A percentile compares a stretch with the other conserved stretches of the same genome.
Evolutionary conservation across 2,113 vertebrate genomes (phyloP).

Genomic region (Psilopsiagon aurifrons): DNA sequence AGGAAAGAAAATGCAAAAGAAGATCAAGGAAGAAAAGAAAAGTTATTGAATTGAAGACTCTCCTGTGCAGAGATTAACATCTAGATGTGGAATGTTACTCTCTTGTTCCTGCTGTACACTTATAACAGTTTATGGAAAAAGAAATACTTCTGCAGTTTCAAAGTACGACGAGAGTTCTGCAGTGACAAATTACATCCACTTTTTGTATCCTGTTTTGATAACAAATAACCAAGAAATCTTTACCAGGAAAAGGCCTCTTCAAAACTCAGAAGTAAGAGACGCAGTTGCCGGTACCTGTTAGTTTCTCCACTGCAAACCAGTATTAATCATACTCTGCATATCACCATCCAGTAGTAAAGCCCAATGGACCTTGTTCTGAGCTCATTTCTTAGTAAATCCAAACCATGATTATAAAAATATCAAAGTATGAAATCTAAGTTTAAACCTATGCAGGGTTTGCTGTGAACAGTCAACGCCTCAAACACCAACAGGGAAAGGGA

Average conservation of each 20-base stretch:
- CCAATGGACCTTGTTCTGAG: neutral
- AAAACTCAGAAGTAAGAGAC: neutral
- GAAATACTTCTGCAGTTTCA: neutral
- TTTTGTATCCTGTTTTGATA: conserved; percentile 29
- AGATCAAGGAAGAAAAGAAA: conserved; percentile 41
- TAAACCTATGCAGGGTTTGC: neutral
- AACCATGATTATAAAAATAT: neutral
- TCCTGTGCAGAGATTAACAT: neutral
- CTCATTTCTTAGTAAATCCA: neutral
- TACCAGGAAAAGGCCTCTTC: conserved; percentile 26
- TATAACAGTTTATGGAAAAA: conserved; percentile 43
- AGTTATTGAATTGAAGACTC: conserved; percentile 12
- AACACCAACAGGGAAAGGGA: neutral
- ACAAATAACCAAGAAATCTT: neutral
- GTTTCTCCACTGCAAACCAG: neutral
- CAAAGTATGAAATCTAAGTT: rapidly evolving
- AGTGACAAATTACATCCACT: conserved; percentile 7
- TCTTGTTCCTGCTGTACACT: neutral
- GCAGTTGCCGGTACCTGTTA: neutral
- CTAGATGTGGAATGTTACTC: neutral
- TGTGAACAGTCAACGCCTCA: neutral
- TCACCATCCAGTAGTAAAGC: neutral
- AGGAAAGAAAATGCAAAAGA: neutral
- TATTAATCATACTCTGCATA: neutral
- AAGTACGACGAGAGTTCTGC: neutral